These are phyloP conservation scores for Petrocephalus zakoni DNA, from an alignment of 2,113 vertebrate genomes.

Conservation along the genomic window DNA sequence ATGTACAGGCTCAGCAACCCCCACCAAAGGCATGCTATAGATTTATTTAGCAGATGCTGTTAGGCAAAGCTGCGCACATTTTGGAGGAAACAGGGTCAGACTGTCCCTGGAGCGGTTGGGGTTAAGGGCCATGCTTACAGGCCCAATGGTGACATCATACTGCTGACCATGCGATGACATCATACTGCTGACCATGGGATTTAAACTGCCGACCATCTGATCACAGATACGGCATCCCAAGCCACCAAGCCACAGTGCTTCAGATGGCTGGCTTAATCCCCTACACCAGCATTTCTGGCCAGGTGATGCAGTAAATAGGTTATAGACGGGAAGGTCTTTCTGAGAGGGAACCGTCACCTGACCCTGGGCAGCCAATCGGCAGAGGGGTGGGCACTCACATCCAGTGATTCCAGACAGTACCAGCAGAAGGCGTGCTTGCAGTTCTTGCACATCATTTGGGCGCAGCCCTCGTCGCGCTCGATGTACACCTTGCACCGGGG, in stretches of 20 bases:
- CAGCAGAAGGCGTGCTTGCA: slow-evolving; percentile 97
- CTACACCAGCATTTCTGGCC: not conserved
- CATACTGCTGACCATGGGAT: not conserved
- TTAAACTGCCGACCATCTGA: not conserved
- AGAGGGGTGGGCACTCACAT: slow-evolving; percentile 63
- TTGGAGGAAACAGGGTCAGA: not conserved
- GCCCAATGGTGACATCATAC: not conserved
- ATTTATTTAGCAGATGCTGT: not conserved
- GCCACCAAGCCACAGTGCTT: not conserved
- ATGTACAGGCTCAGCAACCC: not conserved
- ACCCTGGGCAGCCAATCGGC: not conserved
- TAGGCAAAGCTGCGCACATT: not conserved
- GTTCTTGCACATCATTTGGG: slow-evolving; percentile 99
- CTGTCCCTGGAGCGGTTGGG: not conserved
- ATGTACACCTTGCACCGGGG: slow-evolving; percentile 98
- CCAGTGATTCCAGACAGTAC: slow-evolving; percentile 83
- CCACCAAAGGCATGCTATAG: not conserved
- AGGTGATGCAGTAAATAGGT: not conserved
- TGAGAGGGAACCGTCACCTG: not conserved
- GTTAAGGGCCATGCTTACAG: not conserved
- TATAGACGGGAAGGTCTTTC: not conserved
- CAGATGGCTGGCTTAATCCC: not conserved
- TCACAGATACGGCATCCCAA: not conserved
- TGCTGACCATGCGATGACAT: not conserved
- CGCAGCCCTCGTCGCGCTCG: slow-evolving; percentile 93